Percentiles rank a stretch among this genome's conserved stretches.
Evolutionary conservation across 2,888 invertebrate species (phyloP).

Genomic region (Philereme vetulata): DNA sequence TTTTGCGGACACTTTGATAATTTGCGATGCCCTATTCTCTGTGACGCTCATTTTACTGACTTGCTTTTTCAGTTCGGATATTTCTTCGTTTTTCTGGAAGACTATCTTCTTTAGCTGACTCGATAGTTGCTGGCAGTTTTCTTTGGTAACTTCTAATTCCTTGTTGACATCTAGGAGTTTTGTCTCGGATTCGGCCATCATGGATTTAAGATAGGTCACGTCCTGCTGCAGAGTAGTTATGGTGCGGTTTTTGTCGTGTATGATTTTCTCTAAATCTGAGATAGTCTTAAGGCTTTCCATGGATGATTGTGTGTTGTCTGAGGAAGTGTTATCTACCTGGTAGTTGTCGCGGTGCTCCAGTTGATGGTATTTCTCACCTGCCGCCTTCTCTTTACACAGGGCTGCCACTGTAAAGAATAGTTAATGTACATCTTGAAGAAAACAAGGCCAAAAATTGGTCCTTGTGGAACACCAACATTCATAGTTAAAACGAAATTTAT

Average conservation of each 20-base stretch:
- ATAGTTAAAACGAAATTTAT: not conserved
- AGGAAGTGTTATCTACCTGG: slow-evolving; percentile 73
- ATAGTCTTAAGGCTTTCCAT: slow-evolving; percentile 71
- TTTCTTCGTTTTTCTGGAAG: slow-evolving; percentile 74
- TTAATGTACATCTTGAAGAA: slow-evolving; percentile 5
- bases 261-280: slow-evolving; percentile 72
- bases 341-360: slow-evolving; percentile 54
- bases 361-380: slow-evolving; percentile 48
- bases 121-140: slow-evolving; percentile 69
- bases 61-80: slow-evolving; percentile 71
- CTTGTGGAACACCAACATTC: slow-evolving; percentile 4
- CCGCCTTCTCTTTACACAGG: slow-evolving; percentile 52
- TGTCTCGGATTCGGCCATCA: slow-evolving; percentile 73
- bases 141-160: slow-evolving; percentile 66
- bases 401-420: slow-evolving; percentile 55
- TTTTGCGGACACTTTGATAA: slow-evolving; percentile 75
- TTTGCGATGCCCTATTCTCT: slow-evolving; percentile 72
- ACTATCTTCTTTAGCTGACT: slow-evolving; percentile 72
- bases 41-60: slow-evolving; percentile 68
- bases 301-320: slow-evolving; percentile 67
- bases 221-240: slow-evolving; percentile 72
- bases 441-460: not conserved
- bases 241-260: slow-evolving; percentile 71
- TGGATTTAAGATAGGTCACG: slow-evolving; percentile 64
- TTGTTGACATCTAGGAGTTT: slow-evolving; percentile 68